Base-by-base conservation (phyloP, 2,888 invertebrate genomes). In the Desoria tigrina region DNA sequence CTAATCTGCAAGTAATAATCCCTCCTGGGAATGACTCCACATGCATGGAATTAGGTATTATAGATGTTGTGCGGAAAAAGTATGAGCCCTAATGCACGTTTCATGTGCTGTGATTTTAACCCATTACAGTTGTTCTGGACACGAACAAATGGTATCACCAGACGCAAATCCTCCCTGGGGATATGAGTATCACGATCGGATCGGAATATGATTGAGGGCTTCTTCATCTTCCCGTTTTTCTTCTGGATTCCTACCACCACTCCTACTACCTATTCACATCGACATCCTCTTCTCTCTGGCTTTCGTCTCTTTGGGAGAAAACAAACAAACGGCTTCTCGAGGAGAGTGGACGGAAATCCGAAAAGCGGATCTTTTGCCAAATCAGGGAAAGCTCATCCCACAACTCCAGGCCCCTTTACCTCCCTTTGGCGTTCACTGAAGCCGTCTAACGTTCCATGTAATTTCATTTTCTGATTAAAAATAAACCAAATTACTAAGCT, bases 91-190 rank as follows among this genome's bases (percentile, higher is more conserved):
- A 45, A 45, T 45, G 45, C 21, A 45, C 21, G 45, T 57, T 39
- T 39, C 23, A 42, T 42, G 37, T 57, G 21, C 14, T 42, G 56
- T 57, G 56, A 57, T 57, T 57, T 21, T 45, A 45, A 6, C 45
- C 7, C 16, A 18, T 45, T 45, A 45, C 84, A 94, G 94, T 96
- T 84, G 90, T 94, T 55, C 83, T 96, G 77, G 92, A 96, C 80
- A 96, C 96, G 0, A 96, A 97, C 79, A 87, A 89, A 63, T 97
- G 97, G 97, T 97, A 92, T 80, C 97, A 97, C 83, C 88, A 90
- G 79, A 97, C 97, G 0, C 82, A 85, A 76, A 91, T 95, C 65
- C 84, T 92, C 53, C 90, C 93, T 0, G 87, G 90, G 21, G 90
- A 91, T 75, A 87, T 96, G 78, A 97, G 96, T 82, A 91, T 97